Percentiles rank a stretch among this genome's conserved stretches.
phyloP scores from a whole-genome alignment of 2,888 invertebrate genomes.

The Lochmaea capreae region DNA sequence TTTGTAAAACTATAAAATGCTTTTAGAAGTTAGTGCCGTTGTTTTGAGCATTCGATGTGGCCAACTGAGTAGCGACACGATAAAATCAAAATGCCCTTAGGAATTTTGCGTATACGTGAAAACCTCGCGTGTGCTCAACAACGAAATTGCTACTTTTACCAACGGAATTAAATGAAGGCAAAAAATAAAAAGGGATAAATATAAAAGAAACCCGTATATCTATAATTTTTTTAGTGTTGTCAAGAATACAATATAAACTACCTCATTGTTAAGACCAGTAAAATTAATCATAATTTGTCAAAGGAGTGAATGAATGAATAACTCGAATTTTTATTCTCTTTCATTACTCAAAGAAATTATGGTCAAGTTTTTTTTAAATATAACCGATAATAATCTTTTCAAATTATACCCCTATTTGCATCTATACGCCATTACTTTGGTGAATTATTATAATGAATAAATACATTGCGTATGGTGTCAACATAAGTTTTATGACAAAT shows the following conservation, averaged over 20 bases:
- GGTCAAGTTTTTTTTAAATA: constrained; percentile 7
- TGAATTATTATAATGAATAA: background rate
- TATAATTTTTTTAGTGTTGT: background rate
- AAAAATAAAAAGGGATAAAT: constrained; percentile 2
- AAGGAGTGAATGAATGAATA: constrained; percentile 18
- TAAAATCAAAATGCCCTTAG: constrained; percentile 12
- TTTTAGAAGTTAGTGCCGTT: background rate
- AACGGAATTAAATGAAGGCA: constrained; percentile 2
- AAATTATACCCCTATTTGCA: background rate
- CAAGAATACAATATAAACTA: constrained; percentile 1
- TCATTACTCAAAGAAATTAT: constrained; percentile 11
- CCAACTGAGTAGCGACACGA: background rate
- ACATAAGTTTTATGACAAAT: background rate
- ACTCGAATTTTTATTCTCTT: constrained; percentile 15
- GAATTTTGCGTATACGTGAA: constrained; percentile 4
- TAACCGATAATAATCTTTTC: constrained; percentile 18
- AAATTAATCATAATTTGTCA: constrained; percentile 33
- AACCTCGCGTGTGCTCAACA: constrained; percentile 5
- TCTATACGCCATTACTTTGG: background rate
- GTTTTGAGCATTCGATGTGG: constrained; percentile 5
- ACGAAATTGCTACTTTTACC: background rate
- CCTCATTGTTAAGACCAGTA: constrained; percentile 19
- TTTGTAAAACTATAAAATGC: background rate
- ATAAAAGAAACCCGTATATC: background rate
- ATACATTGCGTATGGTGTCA: background rate